phyloP scores from a whole-genome alignment of 2,888 invertebrate genomes.

The Venusia cambrica region DNA sequence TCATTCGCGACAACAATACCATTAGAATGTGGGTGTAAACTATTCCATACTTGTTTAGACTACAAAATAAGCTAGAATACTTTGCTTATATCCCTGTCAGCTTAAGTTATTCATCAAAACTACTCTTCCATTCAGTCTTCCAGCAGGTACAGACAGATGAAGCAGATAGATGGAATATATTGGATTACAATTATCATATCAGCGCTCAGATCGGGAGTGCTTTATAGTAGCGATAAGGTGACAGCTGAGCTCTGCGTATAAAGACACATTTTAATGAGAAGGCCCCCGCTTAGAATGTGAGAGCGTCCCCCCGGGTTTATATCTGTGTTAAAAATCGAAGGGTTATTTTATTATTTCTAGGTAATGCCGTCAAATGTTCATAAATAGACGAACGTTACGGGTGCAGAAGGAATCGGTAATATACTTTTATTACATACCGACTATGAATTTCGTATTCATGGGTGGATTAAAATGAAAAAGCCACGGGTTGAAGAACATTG shows the following conservation, averaged over 20 bases:
- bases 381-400: constrained; percentile 21
- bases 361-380: constrained; percentile 28
- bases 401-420: constrained; percentile 14
- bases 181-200: constrained; percentile 75
- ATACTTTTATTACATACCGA: constrained; percentile 8
- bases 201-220: constrained; percentile 55
- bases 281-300: constrained; percentile 54
- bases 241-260: constrained; percentile 63
- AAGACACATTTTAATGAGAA: constrained; percentile 70
- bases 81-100: constrained; percentile 14
- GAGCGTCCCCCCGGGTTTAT: constrained; percentile 47
- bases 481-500: constrained; percentile 5
- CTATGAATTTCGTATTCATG: constrained; percentile 8
- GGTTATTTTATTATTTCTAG: constrained; percentile 43
- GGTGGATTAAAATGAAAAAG: constrained; percentile 2
- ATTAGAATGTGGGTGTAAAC: constrained; percentile 39
- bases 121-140: constrained; percentile 19
- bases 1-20: constrained; percentile 42
- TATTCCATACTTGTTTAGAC: constrained; percentile 40
- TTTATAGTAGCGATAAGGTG: constrained; percentile 64
- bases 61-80: constrained; percentile 35
- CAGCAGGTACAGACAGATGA: constrained; percentile 47
- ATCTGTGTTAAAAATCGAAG: constrained; percentile 53
- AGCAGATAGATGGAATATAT: constrained; percentile 54
- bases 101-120: constrained; percentile 11